A percentile compares a stretch with the other conserved stretches of the same genome.
These are phyloP conservation scores for Proteles cristata DNA, from an alignment of 2,113 vertebrate species.

Conservation along the genomic window DNA sequence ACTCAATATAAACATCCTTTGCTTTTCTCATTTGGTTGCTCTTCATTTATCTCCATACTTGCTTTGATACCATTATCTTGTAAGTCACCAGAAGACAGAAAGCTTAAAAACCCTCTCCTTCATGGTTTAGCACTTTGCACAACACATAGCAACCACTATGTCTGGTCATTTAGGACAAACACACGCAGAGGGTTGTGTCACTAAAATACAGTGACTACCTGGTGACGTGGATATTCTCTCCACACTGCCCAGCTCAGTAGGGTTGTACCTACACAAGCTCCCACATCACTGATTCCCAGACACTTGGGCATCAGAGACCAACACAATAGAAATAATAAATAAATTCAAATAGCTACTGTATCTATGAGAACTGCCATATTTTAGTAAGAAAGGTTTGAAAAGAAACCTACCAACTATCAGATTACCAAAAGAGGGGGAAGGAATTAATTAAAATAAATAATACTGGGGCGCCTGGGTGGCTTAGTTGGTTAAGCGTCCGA, in stretches of 20 bases:
- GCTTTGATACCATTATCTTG: background rate
- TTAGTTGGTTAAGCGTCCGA: too few relatives aligned
- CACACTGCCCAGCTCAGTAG: background rate
- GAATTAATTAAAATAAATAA: background rate
- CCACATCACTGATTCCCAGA: background rate
- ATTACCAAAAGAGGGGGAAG: background rate
- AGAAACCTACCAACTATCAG: background rate
- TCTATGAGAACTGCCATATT: background rate
- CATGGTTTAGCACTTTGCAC: background rate
- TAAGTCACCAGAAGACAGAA: background rate
- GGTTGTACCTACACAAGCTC: background rate
- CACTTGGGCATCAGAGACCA: background rate
- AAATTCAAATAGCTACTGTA: background rate
- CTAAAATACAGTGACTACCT: background rate
- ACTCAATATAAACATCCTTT: background rate
- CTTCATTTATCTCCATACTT: background rate
- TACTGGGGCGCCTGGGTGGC: too few relatives aligned
- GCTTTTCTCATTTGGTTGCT: background rate
- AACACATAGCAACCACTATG: background rate
- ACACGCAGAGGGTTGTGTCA: background rate
- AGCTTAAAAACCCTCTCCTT: background rate
- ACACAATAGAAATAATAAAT: background rate
- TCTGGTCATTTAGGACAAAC: background rate
- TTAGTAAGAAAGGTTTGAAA: background rate
- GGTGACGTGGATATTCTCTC: background rate